A percentile compares a stretch with the other conserved stretches of the same genome.
phyloP scores from a whole-genome alignment of 1,140 invertebrate genomes.

The Drosophila arawakana region DNA sequence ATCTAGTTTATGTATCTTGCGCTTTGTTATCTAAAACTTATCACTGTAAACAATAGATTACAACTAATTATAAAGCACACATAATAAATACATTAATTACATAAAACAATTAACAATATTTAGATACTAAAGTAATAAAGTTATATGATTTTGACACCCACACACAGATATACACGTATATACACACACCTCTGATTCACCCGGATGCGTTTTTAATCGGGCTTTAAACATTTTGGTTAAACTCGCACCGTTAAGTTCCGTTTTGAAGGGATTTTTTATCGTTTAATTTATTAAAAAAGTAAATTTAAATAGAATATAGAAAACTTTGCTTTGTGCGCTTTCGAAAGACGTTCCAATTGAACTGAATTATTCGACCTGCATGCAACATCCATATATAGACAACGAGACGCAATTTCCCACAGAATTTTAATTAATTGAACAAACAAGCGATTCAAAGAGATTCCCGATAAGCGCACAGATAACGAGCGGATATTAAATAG shows the following conservation, averaged over 20 bases:
- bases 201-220: slow-evolving; percentile 73
- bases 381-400: slow-evolving; percentile 59
- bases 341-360: slow-evolving; percentile 44
- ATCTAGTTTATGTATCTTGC: slow-evolving; percentile 8
- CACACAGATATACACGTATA: too few species aligned
- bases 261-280: slow-evolving; percentile 60
- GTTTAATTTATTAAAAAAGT: slow-evolving; percentile 21
- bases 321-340: slow-evolving; percentile 25
- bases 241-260: slow-evolving; percentile 76
- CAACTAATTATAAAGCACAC: slow-evolving; percentile 5
- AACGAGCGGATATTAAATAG: slow-evolving; percentile 65
- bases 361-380: slow-evolving; percentile 43
- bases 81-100: slow-evolving; percentile 4
- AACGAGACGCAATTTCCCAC: slow-evolving; percentile 35
- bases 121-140: too few species aligned
- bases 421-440: slow-evolving; percentile 78
- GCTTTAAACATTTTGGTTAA: slow-evolving; percentile 80
- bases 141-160: too few species aligned
- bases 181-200: slow-evolving; percentile 66
- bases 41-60: slow-evolving; percentile 16
- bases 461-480: slow-evolving; percentile 56
- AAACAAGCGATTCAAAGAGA: slow-evolving; percentile 54
- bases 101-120: neutral
- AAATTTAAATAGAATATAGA: neutral
- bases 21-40: slow-evolving; percentile 1